A percentile compares a stretch with the other conserved stretches of the same genome.
Conservation (phyloP, 2,797 vertebrate species). For the Prunella strophiata region DNA sequence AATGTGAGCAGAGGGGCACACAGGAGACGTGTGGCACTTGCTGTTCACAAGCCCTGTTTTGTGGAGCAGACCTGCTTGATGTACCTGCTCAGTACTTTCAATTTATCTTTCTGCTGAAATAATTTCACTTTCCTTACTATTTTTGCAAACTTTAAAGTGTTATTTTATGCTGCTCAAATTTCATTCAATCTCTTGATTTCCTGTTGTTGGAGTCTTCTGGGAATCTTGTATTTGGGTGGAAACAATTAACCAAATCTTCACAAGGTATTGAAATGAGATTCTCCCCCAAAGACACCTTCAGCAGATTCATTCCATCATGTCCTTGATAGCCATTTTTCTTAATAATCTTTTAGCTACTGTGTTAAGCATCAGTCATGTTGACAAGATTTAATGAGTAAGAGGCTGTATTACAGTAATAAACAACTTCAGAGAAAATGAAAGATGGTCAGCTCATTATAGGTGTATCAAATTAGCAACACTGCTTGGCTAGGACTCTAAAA, state of each 20-base stretch:
- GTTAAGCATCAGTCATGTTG: not conserved
- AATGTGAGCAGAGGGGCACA: not conserved
- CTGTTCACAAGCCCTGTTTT: not conserved
- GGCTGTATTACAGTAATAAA: slow-evolving; percentile 3
- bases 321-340: not conserved
- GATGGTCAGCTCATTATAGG: not conserved
- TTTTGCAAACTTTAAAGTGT: not conserved
- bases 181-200: not conserved
- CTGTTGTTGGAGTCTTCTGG: not conserved
- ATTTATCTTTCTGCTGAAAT: not conserved
- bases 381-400: not conserved
- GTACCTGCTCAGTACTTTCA: not conserved
- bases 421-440: not conserved
- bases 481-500: not conserved
- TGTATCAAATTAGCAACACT: not conserved
- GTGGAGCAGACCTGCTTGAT: not conserved
- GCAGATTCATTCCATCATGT: not conserved
- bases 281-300: not conserved
- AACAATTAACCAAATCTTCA: not conserved
- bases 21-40: not conserved
- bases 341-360: not conserved
- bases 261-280: not conserved
- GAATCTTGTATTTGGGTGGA: not conserved
- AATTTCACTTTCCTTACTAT: not conserved
- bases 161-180: not conserved